These are phyloP conservation scores for Sphecodes monilicornis DNA, from an alignment of 2,888 invertebrate genomes.

Conservation along the genomic window DNA sequence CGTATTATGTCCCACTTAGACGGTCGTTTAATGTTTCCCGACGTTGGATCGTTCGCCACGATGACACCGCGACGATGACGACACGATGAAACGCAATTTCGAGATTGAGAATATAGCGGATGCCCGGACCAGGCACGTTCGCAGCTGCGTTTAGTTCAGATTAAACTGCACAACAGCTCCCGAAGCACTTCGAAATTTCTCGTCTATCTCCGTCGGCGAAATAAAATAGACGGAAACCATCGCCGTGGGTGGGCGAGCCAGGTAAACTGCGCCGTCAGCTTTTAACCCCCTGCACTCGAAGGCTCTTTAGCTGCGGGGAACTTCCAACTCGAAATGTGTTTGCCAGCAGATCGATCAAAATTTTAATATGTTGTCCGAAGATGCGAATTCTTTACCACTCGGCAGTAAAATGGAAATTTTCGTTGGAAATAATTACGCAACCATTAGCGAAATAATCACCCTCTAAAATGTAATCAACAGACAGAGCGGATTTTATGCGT, in stretches of 20 bases:
- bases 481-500: too few relatives aligned
- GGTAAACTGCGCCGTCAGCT: conserved; percentile 1
- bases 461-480: too few relatives aligned
- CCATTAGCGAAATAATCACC: not conserved
- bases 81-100: not conserved
- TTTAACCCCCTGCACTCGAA: not conserved
- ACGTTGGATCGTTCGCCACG: not conserved
- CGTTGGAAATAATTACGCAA: not conserved
- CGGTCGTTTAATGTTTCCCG: conserved; percentile 35
- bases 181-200: not conserved
- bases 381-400: not conserved
- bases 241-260: not conserved
- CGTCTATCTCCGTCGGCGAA: not conserved
- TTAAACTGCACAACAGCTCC: not conserved
- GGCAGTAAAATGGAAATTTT: not conserved
- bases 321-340: not conserved
- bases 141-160: not conserved
- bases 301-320: not conserved
- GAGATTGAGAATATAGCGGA: not conserved
- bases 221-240: not conserved
- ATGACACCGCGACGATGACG: conserved; percentile 2
- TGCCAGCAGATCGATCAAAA: not conserved
- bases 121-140: not conserved
- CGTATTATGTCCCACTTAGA: conserved; percentile 48
- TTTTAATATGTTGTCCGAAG: not conserved